These are phyloP conservation scores for Polypedilum vanderplanki DNA, from an alignment of 1,140 invertebrate genomes.

Conservation along the genomic window DNA sequence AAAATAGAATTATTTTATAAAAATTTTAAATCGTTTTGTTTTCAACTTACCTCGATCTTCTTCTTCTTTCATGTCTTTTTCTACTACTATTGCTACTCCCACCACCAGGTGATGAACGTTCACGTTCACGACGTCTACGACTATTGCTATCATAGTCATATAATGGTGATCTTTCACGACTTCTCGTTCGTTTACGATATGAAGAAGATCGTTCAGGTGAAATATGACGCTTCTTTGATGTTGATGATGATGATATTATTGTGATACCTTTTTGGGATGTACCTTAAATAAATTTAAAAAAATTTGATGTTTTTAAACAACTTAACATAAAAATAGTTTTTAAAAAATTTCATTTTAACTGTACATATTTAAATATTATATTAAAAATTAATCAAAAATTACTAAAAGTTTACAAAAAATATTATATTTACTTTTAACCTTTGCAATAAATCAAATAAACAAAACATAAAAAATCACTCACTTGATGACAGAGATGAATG, in stretches of 20 bases:
- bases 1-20: background rate
- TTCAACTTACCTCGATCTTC: conserved; percentile 21
- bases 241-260: background rate
- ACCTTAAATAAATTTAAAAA: background rate
- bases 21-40: conserved; percentile 7
- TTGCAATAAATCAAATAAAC: background rate
- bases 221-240: background rate
- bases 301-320: too few relatives aligned
- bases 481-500: background rate
- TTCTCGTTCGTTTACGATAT: conserved; percentile 8
- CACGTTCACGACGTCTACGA: background rate
- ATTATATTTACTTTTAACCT: too few relatives aligned
- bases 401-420: too few relatives aligned
- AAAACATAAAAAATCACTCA: background rate
- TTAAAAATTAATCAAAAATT: background rate
- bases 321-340: too few relatives aligned
- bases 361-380: background rate
- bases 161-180: background rate
- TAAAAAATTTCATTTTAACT: too few relatives aligned
- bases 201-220: background rate
- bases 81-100: conserved; percentile 30
- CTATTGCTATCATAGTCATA: background rate
- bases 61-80: conserved; percentile 22
- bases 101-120: background rate
- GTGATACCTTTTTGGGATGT: conserved; percentile 25